phyloP scores from a whole-genome alignment of 2,888 invertebrate species.

The Frankliniella fusca region DNA sequence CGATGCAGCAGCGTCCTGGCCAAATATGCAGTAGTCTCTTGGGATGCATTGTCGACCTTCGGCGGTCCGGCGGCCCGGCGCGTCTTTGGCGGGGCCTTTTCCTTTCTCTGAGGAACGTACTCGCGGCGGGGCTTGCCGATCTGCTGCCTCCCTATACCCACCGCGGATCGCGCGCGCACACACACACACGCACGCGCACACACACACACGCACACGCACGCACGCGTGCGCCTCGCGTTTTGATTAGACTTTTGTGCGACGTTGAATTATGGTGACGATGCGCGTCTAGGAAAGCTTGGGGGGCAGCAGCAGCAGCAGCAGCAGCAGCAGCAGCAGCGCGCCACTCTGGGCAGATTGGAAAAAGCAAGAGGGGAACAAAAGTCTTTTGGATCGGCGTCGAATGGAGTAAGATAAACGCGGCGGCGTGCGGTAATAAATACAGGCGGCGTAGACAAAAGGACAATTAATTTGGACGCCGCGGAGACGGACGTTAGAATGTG shows the following conservation, averaged over 20 bases:
- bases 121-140: neutral
- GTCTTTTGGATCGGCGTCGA: neutral
- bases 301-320: too few species aligned
- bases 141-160: neutral
- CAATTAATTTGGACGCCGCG: neutral
- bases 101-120: too few species aligned
- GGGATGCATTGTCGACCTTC: too few species aligned
- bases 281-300: neutral
- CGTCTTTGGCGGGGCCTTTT: too few species aligned
- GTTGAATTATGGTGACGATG: neutral
- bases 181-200: neutral
- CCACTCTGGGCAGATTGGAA: neutral
- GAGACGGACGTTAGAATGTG: conserved; percentile 14
- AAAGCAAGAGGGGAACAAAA: neutral
- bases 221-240: too few species aligned
- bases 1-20: too few species aligned
- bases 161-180: neutral
- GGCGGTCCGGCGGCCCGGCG: too few species aligned
- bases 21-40: too few species aligned
- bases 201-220: neutral
- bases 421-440: neutral
- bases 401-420: conserved; percentile 20
- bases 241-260: neutral
- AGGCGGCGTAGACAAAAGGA: conserved; percentile 7
- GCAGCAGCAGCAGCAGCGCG: too few species aligned